Percentiles rank a stretch among this genome's conserved stretches.
These are phyloP conservation scores for Acropternis orthonyx DNA, from an alignment of 2,797 vertebrate species.

Conservation along the genomic window DNA sequence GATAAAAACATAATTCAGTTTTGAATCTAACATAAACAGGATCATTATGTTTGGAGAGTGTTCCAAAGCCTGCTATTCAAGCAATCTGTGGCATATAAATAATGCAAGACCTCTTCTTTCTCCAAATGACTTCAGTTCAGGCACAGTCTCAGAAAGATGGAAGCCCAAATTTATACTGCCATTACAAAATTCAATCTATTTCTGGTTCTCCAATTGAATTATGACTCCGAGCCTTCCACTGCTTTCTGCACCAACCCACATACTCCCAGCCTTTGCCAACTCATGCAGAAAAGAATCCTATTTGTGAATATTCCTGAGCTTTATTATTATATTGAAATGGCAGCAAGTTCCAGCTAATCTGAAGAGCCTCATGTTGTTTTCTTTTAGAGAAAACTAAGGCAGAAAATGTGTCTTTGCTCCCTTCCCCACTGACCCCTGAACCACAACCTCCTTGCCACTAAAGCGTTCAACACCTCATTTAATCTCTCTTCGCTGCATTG, in stretches of 20 bases:
- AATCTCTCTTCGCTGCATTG: constrained; percentile 63
- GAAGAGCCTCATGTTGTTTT: constrained; percentile 43
- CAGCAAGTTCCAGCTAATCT: constrained; percentile 9
- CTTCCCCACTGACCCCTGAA: constrained; percentile 75
- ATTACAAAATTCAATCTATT: constrained; percentile 83
- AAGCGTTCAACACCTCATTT: constrained; percentile 79
- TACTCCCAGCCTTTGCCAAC: background rate
- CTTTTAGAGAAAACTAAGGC: constrained; percentile 30
- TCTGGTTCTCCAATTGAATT: constrained; percentile 81
- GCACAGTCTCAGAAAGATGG: constrained; percentile 73
- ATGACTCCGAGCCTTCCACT: constrained; percentile 74
- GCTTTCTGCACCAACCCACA: constrained; percentile 47
- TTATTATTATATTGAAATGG: constrained; percentile 43
- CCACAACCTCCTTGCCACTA: constrained; percentile 77
- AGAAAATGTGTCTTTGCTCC: constrained; percentile 18
- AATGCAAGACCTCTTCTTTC: constrained; percentile 70
- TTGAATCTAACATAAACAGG: constrained; percentile 69
- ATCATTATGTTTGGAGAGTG: constrained; percentile 67
- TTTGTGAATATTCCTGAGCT: constrained; percentile 20
- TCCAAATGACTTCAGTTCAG: constrained; percentile 76
- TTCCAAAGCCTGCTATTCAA: constrained; percentile 65
- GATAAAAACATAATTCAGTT: constrained; percentile 69
- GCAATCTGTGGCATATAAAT: constrained; percentile 78
- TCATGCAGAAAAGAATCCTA: background rate
- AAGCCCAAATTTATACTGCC: constrained; percentile 68